Evolutionary conservation across 92 coral and sea anemone genomes (phyloP).

Genomic region (Paramuricea clavata): DNA sequence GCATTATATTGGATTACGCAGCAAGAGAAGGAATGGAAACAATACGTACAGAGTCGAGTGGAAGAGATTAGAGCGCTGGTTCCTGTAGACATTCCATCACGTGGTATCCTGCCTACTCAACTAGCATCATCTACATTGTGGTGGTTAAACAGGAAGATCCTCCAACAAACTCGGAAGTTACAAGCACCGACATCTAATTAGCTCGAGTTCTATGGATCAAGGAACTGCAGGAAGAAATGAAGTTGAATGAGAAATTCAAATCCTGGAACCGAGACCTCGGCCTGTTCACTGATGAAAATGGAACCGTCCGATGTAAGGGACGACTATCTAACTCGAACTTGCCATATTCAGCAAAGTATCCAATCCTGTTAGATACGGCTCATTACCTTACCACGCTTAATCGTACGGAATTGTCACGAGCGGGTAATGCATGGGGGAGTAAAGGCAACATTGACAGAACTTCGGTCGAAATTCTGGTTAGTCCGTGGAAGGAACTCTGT

Average conservation of each 20-base stretch:
- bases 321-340: constrained; percentile 50
- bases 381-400: constrained; percentile 55
- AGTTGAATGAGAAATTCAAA: constrained; percentile 43
- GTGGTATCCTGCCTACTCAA: constrained; percentile 57
- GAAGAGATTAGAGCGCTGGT: constrained; percentile 60
- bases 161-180: neutral
- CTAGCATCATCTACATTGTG: constrained; percentile 16
- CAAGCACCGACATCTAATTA: constrained; percentile 28
- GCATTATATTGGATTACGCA: constrained; percentile 61
- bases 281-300: constrained; percentile 48
- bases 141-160: constrained; percentile 34
- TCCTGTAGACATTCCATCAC: constrained; percentile 60
- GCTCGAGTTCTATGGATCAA: constrained; percentile 44
- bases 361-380: constrained; percentile 53
- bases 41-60: constrained; percentile 64
- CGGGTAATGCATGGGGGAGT: constrained; percentile 72
- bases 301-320: constrained; percentile 66
- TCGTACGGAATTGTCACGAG: constrained; percentile 60
- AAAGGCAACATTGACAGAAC: constrained; percentile 67
- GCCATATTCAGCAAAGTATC: constrained; percentile 52
- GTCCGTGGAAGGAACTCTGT: constrained; percentile 58
- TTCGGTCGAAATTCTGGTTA: constrained; percentile 67
- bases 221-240: constrained; percentile 31
- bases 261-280: constrained; percentile 51
- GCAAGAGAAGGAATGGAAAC: constrained; percentile 58